phyloP scores from a whole-genome alignment of 2,113 vertebrate genomes.

The Cynocephalus volans region DNA sequence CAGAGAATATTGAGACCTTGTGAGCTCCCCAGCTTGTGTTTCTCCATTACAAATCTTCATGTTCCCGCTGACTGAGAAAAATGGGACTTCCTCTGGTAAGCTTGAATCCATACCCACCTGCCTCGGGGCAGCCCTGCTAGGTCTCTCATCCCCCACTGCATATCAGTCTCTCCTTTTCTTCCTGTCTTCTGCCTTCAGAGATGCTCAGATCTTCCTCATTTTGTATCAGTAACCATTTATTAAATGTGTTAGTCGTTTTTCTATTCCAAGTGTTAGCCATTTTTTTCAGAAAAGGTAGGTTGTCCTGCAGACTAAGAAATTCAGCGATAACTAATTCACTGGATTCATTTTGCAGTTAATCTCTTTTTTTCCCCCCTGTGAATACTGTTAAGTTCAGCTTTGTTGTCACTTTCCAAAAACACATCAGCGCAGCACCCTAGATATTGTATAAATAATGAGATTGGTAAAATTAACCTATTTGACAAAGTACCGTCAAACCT shows the following conservation, averaged over 20 bases:
- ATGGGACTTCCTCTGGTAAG: background rate
- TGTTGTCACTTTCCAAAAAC: constrained; percentile 34
- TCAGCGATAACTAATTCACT: background rate
- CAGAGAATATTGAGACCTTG: background rate
- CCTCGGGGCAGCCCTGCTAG: background rate
- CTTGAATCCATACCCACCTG: background rate
- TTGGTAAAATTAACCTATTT: constrained; percentile 21
- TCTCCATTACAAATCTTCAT: background rate
- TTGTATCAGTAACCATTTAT: background rate
- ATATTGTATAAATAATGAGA: constrained; percentile 69
- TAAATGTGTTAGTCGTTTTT: background rate
- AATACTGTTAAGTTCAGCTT: constrained; percentile 19
- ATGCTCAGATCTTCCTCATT: background rate
- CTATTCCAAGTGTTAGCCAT: background rate
- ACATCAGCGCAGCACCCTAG: background rate
- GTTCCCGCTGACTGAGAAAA: background rate
- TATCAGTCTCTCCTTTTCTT: background rate
- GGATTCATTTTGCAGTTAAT: background rate
- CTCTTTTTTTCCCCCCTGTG: background rate
- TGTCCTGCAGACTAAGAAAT: background rate
- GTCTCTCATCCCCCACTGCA: background rate
- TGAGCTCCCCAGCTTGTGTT: background rate
- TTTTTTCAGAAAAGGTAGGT: constrained; percentile 1
- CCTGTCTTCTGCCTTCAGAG: background rate
- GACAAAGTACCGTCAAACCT: background rate